phyloP scores from a whole-genome alignment of 2,888 invertebrate genomes.

The Scrobipalpa costella region DNA sequence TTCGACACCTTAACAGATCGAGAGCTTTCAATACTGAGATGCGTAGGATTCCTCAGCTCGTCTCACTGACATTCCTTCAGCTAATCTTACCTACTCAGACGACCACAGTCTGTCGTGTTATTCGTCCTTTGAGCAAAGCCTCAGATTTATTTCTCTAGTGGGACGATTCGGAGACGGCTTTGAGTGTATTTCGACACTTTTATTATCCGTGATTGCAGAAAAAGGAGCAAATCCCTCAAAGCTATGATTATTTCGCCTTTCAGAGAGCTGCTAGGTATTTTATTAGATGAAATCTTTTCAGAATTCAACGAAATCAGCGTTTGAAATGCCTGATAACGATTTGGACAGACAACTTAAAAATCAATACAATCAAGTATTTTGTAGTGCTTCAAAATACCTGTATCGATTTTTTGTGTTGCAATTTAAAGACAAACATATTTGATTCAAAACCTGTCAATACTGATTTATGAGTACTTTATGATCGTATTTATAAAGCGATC shows the following conservation, averaged over 20 bases:
- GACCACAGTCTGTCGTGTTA: neutral
- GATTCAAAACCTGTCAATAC: no score
- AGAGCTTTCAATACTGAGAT: no score
- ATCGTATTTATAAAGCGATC: no score
- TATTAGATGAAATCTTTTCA: neutral
- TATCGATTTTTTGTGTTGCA: no score
- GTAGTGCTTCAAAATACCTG: no score
- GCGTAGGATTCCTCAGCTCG: neutral
- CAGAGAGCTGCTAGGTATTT: neutral
- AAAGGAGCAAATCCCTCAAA: constrained; percentile 1
- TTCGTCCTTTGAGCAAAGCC: neutral
- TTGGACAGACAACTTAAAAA: neutral
- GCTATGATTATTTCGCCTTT: constrained; percentile 4
- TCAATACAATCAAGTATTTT: neutral
- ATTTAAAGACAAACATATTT: no score
- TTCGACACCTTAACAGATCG: no score
- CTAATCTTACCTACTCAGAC: neutral
- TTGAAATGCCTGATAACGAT: neutral
- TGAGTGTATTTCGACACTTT: constrained; percentile 8
- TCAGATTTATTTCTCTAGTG: neutral
- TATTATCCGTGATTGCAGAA: constrained; percentile 5
- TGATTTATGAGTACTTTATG: no score
- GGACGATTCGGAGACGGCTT: neutral
- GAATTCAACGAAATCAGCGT: neutral
- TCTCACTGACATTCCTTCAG: neutral